These are phyloP conservation scores for Fregetta grallaria DNA, from an alignment of 2,113 vertebrate species.

Conservation along the genomic window DNA sequence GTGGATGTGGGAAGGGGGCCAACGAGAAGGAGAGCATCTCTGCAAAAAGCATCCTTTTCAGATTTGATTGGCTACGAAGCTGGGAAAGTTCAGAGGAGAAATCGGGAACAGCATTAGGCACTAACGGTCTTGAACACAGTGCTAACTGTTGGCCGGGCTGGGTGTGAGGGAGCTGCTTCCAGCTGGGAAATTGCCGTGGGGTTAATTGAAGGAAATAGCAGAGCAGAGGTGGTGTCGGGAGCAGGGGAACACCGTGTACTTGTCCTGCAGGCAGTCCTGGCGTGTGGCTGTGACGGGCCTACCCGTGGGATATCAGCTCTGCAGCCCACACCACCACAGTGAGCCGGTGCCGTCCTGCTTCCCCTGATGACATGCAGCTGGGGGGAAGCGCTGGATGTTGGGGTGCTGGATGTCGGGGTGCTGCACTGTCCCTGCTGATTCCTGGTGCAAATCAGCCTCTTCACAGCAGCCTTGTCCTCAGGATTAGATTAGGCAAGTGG, in stretches of 20 bases:
- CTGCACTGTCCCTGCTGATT: fast-evolving
- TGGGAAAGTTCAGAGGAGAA: background rate
- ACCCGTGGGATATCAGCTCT: background rate
- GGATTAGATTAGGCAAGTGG: background rate
- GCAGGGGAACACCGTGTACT: fast-evolving
- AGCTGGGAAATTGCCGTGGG: background rate
- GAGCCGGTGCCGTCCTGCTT: fast-evolving
- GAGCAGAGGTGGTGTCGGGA: background rate
- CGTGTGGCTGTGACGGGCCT: fast-evolving
- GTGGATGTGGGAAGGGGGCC: no score
- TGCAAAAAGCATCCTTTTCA: background rate
- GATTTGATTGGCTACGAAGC: background rate
- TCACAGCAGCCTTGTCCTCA: fast-evolving
- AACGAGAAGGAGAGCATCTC: background rate
- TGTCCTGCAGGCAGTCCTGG: background rate
- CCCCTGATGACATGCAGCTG: fast-evolving
- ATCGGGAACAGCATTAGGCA: background rate
- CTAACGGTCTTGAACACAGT: background rate
- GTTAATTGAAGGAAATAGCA: background rate
- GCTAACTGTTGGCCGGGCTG: background rate
- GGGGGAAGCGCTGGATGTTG: fast-evolving
- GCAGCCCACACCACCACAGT: fast-evolving
- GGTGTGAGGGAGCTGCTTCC: background rate
- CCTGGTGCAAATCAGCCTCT: background rate
- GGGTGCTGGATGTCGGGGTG: background rate